Evolutionary conservation across 2,113 vertebrate genomes (phyloP).

Genomic region (Menidia beryllina): DNA sequence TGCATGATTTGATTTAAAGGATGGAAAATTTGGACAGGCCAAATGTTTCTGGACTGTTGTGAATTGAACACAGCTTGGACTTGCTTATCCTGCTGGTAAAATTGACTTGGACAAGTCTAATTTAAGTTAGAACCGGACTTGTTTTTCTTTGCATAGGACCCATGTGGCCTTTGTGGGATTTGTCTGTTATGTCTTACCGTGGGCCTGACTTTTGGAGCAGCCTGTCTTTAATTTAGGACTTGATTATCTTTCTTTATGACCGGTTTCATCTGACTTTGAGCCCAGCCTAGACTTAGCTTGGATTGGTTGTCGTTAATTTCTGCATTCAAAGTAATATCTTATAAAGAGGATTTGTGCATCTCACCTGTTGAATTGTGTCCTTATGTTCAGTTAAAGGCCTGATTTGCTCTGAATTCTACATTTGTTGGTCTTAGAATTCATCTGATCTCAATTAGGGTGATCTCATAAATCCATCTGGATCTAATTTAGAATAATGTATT

Average conservation of each 20-base stretch:
- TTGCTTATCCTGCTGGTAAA: background rate
- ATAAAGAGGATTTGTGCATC: too few relatives aligned
- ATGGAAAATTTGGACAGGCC: background rate
- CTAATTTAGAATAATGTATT: too few relatives aligned
- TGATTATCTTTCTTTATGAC: background rate
- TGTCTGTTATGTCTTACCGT: background rate
- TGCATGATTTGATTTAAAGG: background rate
- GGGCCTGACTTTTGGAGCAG: background rate
- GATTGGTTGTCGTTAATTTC: too few relatives aligned
- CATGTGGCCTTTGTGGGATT: background rate
- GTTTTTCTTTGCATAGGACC: background rate
- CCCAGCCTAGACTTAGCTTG: too few relatives aligned
- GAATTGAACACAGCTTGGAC: background rate
- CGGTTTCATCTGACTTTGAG: background rate
- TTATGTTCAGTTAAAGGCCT: too few relatives aligned
- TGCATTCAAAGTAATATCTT: too few relatives aligned
- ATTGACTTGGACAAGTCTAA: background rate
- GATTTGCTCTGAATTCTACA: too few relatives aligned
- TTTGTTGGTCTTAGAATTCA: too few relatives aligned
- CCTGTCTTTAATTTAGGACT: too few relatives aligned
- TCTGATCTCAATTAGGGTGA: too few relatives aligned
- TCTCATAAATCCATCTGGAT: too few relatives aligned
- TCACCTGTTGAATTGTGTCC: too few relatives aligned
- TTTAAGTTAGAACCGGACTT: background rate
- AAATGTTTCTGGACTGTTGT: background rate